Conservation (phyloP, 2,888 invertebrate genomes). For the Cordilura impudica region DNA sequence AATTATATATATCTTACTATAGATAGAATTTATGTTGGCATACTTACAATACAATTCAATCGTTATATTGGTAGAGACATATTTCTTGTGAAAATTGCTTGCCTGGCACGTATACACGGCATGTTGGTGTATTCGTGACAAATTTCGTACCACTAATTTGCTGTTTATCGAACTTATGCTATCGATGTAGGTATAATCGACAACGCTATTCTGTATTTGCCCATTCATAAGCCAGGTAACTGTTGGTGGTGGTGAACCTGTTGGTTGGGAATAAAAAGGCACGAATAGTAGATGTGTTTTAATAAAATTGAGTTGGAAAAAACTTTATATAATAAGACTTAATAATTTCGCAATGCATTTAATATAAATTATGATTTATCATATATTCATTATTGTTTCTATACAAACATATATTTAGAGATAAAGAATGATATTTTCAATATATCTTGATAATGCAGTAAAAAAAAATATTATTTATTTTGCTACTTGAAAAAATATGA, state of each 20-base stretch:
- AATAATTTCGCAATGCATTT: neutral
- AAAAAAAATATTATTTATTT: too few relatives aligned
- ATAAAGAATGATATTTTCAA: too few relatives aligned
- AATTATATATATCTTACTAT: neutral
- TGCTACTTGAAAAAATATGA: too few relatives aligned
- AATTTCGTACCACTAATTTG: constrained; percentile 81
- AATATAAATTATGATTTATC: neutral
- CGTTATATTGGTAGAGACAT: constrained; percentile 84
- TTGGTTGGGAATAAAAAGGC: constrained; percentile 30
- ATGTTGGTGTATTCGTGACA: constrained; percentile 85
- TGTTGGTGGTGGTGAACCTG: constrained; percentile 86
- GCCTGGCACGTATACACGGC: constrained; percentile 88
- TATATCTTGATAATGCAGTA: too few relatives aligned
- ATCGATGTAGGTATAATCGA: constrained; percentile 76
- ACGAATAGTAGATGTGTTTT: constrained; percentile 4
- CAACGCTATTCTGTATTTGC: constrained; percentile 77
- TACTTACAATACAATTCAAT: constrained; percentile 88
- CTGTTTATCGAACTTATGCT: constrained; percentile 79
- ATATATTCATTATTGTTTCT: neutral
- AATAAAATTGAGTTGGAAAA: neutral
- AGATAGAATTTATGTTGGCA: neutral
- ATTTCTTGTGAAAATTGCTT: constrained; percentile 81
- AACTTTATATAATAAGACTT: neutral
- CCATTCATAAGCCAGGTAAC: constrained; percentile 88
- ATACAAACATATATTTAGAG: neutral